Conservation (phyloP, 2,113 vertebrate genomes). For the Silurus asotus region DNA sequence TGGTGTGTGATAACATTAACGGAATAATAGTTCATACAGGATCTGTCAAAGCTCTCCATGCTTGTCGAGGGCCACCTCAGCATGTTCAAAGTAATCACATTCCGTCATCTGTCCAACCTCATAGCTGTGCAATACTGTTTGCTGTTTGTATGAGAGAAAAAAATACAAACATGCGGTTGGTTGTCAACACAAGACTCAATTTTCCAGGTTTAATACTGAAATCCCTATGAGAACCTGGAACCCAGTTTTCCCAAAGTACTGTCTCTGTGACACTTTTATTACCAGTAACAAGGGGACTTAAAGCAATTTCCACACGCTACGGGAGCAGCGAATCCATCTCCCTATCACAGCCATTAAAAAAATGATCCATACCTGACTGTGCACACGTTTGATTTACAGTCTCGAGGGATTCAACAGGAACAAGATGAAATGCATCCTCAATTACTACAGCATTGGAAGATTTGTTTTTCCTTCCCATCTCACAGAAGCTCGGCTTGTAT, state of each 20-base stretch:
- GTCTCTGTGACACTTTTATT: constrained; percentile 37
- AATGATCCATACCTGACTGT: constrained; percentile 28
- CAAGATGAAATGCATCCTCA: constrained; percentile 31
- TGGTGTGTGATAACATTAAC: neutral
- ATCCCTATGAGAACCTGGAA: constrained; percentile 6
- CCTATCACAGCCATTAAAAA: constrained; percentile 32
- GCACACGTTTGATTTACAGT: constrained; percentile 24
- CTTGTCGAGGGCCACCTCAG: neutral
- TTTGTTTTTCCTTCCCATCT: constrained; percentile 31
- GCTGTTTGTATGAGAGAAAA: neutral
- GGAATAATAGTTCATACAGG: neutral
- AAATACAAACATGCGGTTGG: neutral
- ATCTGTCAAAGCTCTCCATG: neutral
- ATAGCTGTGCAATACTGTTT: neutral
- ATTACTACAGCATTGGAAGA: constrained; percentile 12
- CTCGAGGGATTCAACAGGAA: constrained; percentile 2
- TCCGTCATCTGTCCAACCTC: neutral
- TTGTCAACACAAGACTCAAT: neutral
- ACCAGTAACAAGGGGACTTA: constrained; percentile 28
- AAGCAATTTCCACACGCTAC: constrained; percentile 39
- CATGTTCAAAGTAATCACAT: neutral
- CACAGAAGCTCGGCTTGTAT: constrained; percentile 26
- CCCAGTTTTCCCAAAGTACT: constrained; percentile 23
- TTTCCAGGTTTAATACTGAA: constrained; percentile 37
- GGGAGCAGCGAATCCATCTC: constrained; percentile 31